phyloP scores from a whole-genome alignment of 2,113 vertebrate genomes.

The Myotis brandtii region DNA sequence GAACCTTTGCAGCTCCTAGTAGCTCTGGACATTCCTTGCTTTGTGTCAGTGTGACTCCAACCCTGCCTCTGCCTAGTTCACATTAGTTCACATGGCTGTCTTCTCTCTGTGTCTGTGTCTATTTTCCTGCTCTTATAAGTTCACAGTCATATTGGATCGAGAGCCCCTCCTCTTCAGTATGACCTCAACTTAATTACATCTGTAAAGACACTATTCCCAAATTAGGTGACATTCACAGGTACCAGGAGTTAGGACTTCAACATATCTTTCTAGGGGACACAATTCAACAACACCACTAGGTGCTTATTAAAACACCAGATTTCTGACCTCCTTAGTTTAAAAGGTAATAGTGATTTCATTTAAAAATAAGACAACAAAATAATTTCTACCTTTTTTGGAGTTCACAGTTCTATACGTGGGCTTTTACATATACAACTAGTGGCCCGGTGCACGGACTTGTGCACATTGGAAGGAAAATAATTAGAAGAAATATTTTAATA shows the following conservation, averaged over 20 bases:
- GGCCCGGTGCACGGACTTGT: no score
- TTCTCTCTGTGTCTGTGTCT: background rate
- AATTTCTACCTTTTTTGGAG: background rate
- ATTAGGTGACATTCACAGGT: background rate
- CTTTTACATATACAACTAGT: background rate
- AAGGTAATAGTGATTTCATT: constrained; percentile 3
- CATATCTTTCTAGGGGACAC: background rate
- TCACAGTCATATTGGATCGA: background rate
- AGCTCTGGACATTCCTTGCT: background rate
- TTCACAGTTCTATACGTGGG: background rate
- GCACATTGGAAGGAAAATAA: no score
- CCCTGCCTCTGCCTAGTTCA: background rate
- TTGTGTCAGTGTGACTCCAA: accelerated
- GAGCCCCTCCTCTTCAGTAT: background rate
- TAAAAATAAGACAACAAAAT: background rate
- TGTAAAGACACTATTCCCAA: background rate
- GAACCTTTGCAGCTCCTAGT: background rate
- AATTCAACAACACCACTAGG: background rate
- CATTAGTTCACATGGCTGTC: accelerated
- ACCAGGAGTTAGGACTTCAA: background rate
- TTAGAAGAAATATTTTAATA: no score
- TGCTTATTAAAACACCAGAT: background rate
- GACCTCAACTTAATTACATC: background rate
- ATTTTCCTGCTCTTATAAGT: background rate
- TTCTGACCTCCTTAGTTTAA: background rate